Evolutionary conservation across 2,888 invertebrate species (phyloP).

Genomic region (Asteroscopus sphinx): DNA sequence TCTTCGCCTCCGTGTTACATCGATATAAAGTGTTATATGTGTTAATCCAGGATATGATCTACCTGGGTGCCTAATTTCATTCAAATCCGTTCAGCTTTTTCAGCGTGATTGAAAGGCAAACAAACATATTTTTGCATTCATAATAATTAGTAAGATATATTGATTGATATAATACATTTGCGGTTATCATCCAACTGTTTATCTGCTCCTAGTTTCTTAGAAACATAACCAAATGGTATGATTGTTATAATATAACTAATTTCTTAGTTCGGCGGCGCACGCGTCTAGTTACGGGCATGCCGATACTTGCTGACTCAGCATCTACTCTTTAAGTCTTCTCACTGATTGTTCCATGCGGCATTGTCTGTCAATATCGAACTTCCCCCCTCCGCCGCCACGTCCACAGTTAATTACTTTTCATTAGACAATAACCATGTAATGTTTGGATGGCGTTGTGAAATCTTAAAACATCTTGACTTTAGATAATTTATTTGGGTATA

Average conservation of each 20-base stretch:
- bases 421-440: slow-evolving; percentile 82
- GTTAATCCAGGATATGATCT: too few species aligned
- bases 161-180: too few species aligned
- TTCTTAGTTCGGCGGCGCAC: slow-evolving; percentile 59
- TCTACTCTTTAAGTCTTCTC: slow-evolving; percentile 84
- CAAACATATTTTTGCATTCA: too few species aligned
- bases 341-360: slow-evolving; percentile 86
- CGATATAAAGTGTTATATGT: too few species aligned
- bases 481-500: too few species aligned
- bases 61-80: too few species aligned
- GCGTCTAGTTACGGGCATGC: slow-evolving; percentile 78
- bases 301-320: slow-evolving; percentile 85
- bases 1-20: too few species aligned
- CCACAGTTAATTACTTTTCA: slow-evolving; percentile 88
- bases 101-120: too few species aligned
- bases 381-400: slow-evolving; percentile 52
- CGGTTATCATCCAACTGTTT: slow-evolving; percentile 1
- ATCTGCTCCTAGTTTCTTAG: slow-evolving; percentile 13
- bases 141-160: too few species aligned
- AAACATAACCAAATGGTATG: slow-evolving; percentile 20
- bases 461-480: slow-evolving; percentile 2
- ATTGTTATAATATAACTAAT: slow-evolving; percentile 33
- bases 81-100: too few species aligned
- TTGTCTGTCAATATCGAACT: slow-evolving; percentile 82
- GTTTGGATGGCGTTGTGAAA: slow-evolving; percentile 64